Evolutionary conservation across 2,113 vertebrate genomes (phyloP).

Genomic region (Brachypodius melanocephalos): DNA sequence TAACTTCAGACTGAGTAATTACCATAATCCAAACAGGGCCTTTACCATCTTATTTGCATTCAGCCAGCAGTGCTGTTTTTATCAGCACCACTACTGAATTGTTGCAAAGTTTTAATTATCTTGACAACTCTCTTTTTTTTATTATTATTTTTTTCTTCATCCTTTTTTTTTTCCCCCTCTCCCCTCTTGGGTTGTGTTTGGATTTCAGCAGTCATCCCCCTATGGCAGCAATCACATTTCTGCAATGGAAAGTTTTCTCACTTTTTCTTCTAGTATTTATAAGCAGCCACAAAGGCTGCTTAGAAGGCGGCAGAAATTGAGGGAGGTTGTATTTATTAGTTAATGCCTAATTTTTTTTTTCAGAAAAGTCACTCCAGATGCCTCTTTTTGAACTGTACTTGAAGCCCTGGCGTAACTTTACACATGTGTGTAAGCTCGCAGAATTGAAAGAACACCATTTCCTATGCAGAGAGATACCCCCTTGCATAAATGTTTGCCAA

Average conservation of each 20-base stretch:
- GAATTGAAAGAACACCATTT: constrained; percentile 26
- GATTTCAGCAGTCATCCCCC: constrained; percentile 41
- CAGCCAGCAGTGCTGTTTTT: constrained; percentile 72
- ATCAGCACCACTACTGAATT: constrained; percentile 61
- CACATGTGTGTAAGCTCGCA: not conserved
- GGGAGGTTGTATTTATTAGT: not conserved
- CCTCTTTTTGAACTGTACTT: not conserved
- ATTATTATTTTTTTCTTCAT: not conserved
- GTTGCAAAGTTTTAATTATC: constrained; percentile 60
- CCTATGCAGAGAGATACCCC: not conserved
- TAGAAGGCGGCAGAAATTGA: not conserved
- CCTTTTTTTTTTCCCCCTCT: not conserved
- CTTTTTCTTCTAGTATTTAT: not conserved
- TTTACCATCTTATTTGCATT: constrained; percentile 69
- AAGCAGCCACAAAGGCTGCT: not conserved
- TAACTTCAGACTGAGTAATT: constrained; percentile 82
- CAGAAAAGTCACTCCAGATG: not conserved
- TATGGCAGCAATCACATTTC: not conserved
- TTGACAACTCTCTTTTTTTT: constrained; percentile 39
- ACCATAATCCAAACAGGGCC: constrained; percentile 76
- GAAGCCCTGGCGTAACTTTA: not conserved
- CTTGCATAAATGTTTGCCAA: constrained; percentile 36
- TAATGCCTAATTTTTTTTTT: constrained; percentile 4
- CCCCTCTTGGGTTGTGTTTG: constrained; percentile 17
- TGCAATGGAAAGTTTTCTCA: not conserved